A percentile compares a stretch with the other conserved stretches of the same genome.
These are phyloP conservation scores for Osmerus eperlanus DNA, from an alignment of 2,113 vertebrate species.

Conservation along the genomic window DNA sequence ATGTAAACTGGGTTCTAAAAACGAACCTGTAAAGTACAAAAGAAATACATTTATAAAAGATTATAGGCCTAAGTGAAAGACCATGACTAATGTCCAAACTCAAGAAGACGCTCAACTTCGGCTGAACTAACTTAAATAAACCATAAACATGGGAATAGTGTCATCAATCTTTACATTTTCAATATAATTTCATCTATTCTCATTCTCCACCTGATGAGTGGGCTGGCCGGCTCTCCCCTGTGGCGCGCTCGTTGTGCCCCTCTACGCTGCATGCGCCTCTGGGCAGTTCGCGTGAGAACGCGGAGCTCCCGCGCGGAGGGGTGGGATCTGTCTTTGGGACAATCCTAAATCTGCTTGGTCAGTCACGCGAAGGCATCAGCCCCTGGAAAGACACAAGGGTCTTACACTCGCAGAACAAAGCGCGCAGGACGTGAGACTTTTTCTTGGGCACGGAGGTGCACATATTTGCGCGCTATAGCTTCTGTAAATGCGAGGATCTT, in stretches of 20 bases:
- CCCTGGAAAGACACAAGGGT: conserved; percentile 73
- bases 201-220: not conserved
- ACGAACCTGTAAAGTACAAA: not conserved
- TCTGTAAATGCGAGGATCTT: conserved; percentile 60
- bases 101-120: no score
- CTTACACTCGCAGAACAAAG: conserved; percentile 72
- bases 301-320: conserved; percentile 62
- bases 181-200: not conserved
- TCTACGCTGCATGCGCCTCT: conserved; percentile 48
- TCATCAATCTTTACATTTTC: no score
- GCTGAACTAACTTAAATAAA: no score
- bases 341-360: conserved; percentile 76
- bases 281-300: conserved; percentile 74
- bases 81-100: no score
- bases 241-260: conserved; percentile 24
- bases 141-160: no score
- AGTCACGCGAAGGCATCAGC: conserved; percentile 78
- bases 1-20: not conserved
- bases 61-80: no score
- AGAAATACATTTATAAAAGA: not conserved
- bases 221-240: conserved; percentile 1
- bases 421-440: conserved; percentile 53
- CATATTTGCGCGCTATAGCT: conserved; percentile 60
- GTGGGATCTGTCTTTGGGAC: conserved; percentile 71
- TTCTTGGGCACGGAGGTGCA: conserved; percentile 61